These are phyloP conservation scores for Pocota personata DNA, from an alignment of 2,888 invertebrate species.

Conservation along the genomic window DNA sequence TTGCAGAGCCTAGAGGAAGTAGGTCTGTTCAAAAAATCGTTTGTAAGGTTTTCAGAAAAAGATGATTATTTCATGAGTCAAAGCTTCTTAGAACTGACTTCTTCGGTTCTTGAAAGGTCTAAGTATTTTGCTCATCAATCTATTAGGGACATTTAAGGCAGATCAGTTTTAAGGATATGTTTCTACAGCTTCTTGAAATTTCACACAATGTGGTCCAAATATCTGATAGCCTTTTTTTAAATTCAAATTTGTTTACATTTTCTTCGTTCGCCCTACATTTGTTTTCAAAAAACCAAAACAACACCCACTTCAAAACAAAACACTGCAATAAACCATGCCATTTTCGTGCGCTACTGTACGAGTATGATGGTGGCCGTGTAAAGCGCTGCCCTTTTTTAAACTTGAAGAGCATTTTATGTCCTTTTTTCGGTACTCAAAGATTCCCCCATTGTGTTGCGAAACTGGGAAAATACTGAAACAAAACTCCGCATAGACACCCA, in stretches of 20 bases:
- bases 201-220: no score
- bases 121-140: no score
- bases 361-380: conserved; percentile 11
- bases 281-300: conserved; percentile 2
- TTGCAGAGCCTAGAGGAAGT: no score
- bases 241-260: neutral
- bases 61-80: no score
- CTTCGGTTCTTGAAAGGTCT: no score
- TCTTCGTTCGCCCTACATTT: neutral
- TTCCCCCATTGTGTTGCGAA: conserved; percentile 34
- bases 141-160: no score
- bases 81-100: no score
- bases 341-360: conserved; percentile 3
- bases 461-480: conserved; percentile 36
- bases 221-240: no score
- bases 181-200: no score
- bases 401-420: conserved; percentile 66
- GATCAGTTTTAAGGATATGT: no score
- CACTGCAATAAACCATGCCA: conserved; percentile 51
- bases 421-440: conserved; percentile 51
- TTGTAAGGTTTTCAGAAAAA: no score
- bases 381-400: conserved; percentile 50
- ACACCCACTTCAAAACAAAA: conserved; percentile 41
- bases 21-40: no score
- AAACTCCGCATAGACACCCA: conserved; percentile 13